These are phyloP conservation scores for Heliconius hewitsoni DNA, from an alignment of 1,140 invertebrate genomes.

Conservation along the genomic window DNA sequence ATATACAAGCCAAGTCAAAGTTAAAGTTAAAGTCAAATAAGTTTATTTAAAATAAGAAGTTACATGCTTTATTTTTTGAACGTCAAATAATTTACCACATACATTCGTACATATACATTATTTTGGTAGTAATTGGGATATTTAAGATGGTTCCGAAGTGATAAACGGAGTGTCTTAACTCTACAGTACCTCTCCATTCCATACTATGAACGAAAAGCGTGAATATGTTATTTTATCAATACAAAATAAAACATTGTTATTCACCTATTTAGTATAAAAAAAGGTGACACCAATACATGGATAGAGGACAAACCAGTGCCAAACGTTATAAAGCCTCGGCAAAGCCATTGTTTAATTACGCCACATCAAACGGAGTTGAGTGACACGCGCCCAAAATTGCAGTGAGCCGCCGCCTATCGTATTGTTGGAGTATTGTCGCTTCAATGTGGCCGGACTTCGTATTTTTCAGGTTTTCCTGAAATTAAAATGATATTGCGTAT, in stretches of 20 bases:
- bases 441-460: neutral
- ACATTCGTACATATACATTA: neutral
- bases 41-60: no score
- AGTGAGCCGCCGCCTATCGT: neutral
- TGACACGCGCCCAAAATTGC: slow-evolving; percentile 9
- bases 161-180: no score
- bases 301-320: neutral
- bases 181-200: no score
- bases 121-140: neutral
- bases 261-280: neutral
- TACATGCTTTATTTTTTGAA: no score
- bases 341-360: slow-evolving; percentile 13
- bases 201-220: no score
- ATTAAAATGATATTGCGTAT: no score
- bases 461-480: neutral
- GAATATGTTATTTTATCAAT: neutral
- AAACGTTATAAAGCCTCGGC: neutral
- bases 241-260: neutral
- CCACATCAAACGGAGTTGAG: slow-evolving; percentile 7
- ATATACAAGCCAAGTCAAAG: no score
- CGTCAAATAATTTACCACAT: no score
- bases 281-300: neutral
- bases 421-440: neutral
- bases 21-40: no score
- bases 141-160: neutral